Evolutionary conservation across 2,888 invertebrate genomes (phyloP), one percentile per base, ranked within the genome.

Genomic region (Dascillus cervinus): DNA sequence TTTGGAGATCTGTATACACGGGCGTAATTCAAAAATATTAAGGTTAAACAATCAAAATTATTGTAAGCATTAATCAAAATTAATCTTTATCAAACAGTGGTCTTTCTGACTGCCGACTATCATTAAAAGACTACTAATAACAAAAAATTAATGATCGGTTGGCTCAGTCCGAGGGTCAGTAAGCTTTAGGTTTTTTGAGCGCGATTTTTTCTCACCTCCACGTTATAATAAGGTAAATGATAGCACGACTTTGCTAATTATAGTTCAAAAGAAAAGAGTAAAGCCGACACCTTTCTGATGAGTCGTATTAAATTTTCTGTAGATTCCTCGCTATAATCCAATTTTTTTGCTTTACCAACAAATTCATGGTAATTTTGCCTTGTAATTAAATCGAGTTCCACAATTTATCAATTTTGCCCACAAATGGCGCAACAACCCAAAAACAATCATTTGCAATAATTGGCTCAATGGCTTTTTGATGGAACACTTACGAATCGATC

Each of bases 141-240:
- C 17, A 17, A 17, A 17, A 17, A 17, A 8, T 17, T 17, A 17
- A 4, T 17, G 4, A 17, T 17, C 8, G 8, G 8, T 4, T 17
- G n/a, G 17, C 17, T 17, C 8, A 6, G 8, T 17, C 8, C 5
- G 8, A 17, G 17, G 17, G 8, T 8, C 17, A 17, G 5, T 17
- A 8, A 17, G 8, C 17, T 17, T 17, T 17, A 17, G n/a, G n/a
- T n/a, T n/a, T n/a, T n/a, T n/a, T n/a, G n/a, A 17, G 17, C 5
- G 17, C 17, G 17, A 28, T 28, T 28, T 28, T 19, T 28, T 28
- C 28, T 28, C 28, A 11, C 28, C 28, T 28, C 28, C 20, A 13
- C 28, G 11, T 28, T 20, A n/a, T 28, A 28, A 28, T 28, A 20
- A 28, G 21, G 21, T 28, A 28, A 21, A 19, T 28, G 10, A 12